Base-by-base conservation (phyloP, 2,113 vertebrate species). In the Colaptes auratus region DNA sequence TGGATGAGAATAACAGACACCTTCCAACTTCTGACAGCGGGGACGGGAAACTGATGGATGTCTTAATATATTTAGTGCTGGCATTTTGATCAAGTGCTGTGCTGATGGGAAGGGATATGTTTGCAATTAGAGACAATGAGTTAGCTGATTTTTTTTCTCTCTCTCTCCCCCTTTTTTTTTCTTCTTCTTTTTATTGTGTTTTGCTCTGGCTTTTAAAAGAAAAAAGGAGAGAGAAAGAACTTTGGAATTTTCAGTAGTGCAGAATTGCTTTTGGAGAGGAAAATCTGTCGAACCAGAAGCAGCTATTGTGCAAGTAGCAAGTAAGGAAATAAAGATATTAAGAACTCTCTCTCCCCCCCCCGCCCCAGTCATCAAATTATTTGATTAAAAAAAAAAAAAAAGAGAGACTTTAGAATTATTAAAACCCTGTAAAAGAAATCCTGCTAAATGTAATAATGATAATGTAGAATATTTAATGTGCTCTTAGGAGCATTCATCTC, bases 101-200 rank as follows among this genome's bases (percentile, higher is more conserved):
- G 82, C 69, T 92, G 86, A 58, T 56, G 55, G 76, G 84, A 81
- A 90, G 52, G 55, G 84, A 61, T 61, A 58, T 78, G 73, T 42
- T 94, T 86, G 89, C 74, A 91, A 89, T 96, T 96, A 90, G 93
- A 84, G 84, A 5, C 61, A 83, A 30, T 10, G 85, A 82, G 81
- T 94, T 88, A 77, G 89, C 58, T 36, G 19, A 73, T 74, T 44
- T 44, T 4, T 39, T 67, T 44, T 28, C 17, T 20, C 75, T 8
- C 0, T 5, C 18, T 48, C 13, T 21, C 5, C 23, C 8, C 6
- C 13, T 4, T 1, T 31, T 16, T 8, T 23, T 52, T 52, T 52
- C 25, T 52, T 25, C 12, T 25, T 12, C 15, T 23, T n/a, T 21
- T 16, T 28, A 28, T 23, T 50, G 20, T 50, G 48, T 50, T 50